Base-by-base conservation (phyloP, 2,113 vertebrate genomes). In the Callipepla californica region DNA sequence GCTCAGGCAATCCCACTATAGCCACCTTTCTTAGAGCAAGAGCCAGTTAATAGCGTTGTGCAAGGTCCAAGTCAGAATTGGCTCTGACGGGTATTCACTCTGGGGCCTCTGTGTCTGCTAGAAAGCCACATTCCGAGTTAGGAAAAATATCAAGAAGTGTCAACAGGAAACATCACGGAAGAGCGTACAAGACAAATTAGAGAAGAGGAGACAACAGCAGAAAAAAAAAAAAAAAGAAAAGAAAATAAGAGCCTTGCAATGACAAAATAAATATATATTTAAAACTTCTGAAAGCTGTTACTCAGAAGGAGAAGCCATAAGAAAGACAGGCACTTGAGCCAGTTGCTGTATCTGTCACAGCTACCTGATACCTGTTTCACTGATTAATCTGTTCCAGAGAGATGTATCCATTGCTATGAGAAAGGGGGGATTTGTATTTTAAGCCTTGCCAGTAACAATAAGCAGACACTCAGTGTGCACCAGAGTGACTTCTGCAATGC, bases 101-200 rank as follows among this genome's bases (percentile, higher is more conserved):
- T 97, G 97, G 97, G 97, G 97, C 97, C 98, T 97, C 97, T 95
- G 90, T 97, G 97, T 98, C 97, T 98, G 96, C 96, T 90, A 93
- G 96, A 98, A 98, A 98, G 97, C 97, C 97, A 96, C 97, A 98
- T 94, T 97, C 95, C 81, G 92, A 92, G 90, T 94, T 95, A 92
- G 94, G 95, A 85, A 97, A 97, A 97, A 96, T 93, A 94, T 92
- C 80, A 69, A 97, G 96, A 94, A 90, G 96, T 96, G 96, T 97
- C 97, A 98, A 97, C 97, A 98, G 97, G 97, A 97, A 97, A 96
- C 88, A 97, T 96, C 90, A 95, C 82, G 80, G 78, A 94, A 96
- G 95, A 90, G 88, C 95, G 95, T 70, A 89, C 94, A 96, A 97
- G 95, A 97, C 95, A 97, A 97, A 97, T 93, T 94, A 93, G 93